Conservation (phyloP, 2,797 vertebrate genomes). For the Rhabdophis nuchalis region DNA sequence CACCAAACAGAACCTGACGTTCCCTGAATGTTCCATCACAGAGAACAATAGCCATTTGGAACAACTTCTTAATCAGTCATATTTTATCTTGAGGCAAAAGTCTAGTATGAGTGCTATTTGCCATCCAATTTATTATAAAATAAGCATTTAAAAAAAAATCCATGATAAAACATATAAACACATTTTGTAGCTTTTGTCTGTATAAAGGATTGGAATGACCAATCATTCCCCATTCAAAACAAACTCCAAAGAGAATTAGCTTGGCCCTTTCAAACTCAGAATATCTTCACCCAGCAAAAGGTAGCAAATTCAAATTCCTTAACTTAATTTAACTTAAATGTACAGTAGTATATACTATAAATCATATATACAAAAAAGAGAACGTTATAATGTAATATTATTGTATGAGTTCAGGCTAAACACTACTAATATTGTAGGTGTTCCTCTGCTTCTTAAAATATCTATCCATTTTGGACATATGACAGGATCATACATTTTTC, state of each 20-base stretch:
- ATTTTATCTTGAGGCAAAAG: neutral
- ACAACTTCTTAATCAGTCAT: neutral
- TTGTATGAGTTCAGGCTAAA: neutral
- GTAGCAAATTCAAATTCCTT: neutral
- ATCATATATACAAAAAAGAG: neutral
- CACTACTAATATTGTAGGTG: neutral
- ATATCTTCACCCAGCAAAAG: neutral
- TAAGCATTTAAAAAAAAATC: neutral
- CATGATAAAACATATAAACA: neutral
- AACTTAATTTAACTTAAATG: neutral
- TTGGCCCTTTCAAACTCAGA: neutral
- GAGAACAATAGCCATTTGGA: neutral
- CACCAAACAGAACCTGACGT: neutral
- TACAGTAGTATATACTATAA: neutral
- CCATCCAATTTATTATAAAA: neutral
- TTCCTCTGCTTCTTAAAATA: neutral
- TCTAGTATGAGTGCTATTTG: neutral
- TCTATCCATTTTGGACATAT: neutral
- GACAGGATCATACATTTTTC: neutral
- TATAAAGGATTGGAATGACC: neutral
- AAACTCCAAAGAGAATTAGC: neutral
- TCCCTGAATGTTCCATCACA: neutral
- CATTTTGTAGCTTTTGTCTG: neutral
- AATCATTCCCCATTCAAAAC: neutral
- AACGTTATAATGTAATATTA: neutral